Conservation (phyloP, 2,888 invertebrate genomes). For the Linnaemya tessellans region DNA sequence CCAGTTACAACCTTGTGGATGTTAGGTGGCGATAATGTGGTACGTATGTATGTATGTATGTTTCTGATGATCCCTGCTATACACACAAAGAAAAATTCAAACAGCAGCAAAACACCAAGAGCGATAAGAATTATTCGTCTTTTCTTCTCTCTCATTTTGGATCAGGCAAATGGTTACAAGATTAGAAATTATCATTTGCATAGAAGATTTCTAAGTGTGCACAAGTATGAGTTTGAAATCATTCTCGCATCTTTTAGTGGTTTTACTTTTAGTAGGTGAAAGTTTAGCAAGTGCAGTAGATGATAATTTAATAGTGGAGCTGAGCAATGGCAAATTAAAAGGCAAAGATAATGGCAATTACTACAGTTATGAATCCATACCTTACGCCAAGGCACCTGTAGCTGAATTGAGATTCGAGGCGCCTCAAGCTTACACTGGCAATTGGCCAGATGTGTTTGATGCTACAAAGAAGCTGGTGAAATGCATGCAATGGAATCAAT, state of each 20-base stretch:
- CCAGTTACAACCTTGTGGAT: too few relatives aligned
- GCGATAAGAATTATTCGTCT: slow-evolving; percentile 8
- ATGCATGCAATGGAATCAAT: slow-evolving; percentile 72
- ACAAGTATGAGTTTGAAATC: slow-evolving; percentile 23
- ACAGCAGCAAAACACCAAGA: neutral
- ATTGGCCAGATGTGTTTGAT: slow-evolving; percentile 73
- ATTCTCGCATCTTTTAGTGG: neutral
- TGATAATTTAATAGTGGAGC: slow-evolving; percentile 62
- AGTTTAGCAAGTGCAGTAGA: neutral
- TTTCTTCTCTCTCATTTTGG: neutral
- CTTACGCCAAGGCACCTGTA: slow-evolving; percentile 87
- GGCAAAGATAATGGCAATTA: slow-evolving; percentile 77
- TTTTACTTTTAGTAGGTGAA: slow-evolving; percentile 4
- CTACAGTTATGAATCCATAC: slow-evolving; percentile 87
- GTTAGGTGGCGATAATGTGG: too few relatives aligned
- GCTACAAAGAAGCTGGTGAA: slow-evolving; percentile 83
- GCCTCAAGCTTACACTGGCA: slow-evolving; percentile 66
- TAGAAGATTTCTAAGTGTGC: slow-evolving; percentile 15
- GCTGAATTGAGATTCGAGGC: slow-evolving; percentile 85
- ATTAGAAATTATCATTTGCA: slow-evolving; percentile 16
- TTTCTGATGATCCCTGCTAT: too few relatives aligned
- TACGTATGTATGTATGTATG: too few relatives aligned
- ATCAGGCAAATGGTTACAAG: neutral
- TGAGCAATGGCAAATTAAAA: slow-evolving; percentile 72
- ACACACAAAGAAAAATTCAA: too few relatives aligned